phyloP scores from a whole-genome alignment of 1,140 invertebrate species.

The Acromyrmex charruanus region DNA sequence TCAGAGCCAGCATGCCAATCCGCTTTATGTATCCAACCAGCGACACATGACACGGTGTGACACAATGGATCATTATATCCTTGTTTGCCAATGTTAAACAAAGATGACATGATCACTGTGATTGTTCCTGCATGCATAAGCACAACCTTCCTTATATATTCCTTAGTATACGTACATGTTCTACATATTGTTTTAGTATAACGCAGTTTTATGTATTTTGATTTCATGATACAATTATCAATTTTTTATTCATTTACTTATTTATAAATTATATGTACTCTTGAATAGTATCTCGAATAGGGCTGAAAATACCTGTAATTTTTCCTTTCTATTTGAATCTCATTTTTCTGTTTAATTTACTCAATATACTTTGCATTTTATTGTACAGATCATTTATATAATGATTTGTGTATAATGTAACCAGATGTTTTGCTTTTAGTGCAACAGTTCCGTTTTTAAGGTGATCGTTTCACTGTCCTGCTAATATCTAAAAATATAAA shows the following conservation, averaged over 20 bases:
- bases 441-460: no score
- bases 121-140: no score
- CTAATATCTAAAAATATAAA: no score
- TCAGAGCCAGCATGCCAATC: background rate
- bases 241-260: conserved; percentile 5
- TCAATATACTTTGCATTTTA: background rate
- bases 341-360: background rate
- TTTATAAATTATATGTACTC: background rate
- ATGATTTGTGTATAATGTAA: background rate
- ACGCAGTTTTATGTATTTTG: background rate
- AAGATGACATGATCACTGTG: no score
- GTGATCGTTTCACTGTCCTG: no score
- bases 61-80: no score
- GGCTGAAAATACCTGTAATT: no score
- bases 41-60: no score
- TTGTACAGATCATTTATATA: background rate
- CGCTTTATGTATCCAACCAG: no score
- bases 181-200: background rate
- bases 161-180: background rate
- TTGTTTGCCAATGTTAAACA: no score
- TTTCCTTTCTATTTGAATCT: background rate
- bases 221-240: conserved; percentile 2
- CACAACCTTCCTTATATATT: background rate
- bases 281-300: background rate
- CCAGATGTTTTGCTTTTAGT: no score